Evolutionary conservation across 2,888 invertebrate genomes (phyloP).

Genomic region (Leptarthrus brevirostris): DNA sequence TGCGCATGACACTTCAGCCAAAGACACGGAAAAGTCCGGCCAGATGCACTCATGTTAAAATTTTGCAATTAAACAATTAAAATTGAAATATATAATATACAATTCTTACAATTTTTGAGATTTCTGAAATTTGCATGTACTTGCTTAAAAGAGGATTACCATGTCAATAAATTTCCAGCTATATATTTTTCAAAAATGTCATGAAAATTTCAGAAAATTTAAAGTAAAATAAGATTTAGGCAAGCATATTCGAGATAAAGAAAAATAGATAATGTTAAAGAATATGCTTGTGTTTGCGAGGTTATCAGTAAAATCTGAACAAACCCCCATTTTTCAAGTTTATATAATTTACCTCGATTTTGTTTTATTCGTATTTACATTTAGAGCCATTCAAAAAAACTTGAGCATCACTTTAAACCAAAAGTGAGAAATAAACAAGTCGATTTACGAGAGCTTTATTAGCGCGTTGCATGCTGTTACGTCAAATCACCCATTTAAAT

Average conservation of each 20-base stretch:
- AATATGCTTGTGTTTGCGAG: conserved; percentile 46
- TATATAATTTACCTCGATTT: not conserved
- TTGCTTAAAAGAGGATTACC: no score
- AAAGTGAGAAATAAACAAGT: conserved; percentile 1
- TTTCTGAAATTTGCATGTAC: no score
- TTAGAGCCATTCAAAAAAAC: no score
- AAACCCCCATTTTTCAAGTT: not conserved
- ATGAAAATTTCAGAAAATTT: not conserved
- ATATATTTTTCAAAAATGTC: no score
- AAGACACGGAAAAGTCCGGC: conserved; percentile 67
- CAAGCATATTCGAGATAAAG: conserved; percentile 46
- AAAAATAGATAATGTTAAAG: conserved; percentile 15
- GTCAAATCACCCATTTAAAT: conserved; percentile 19
- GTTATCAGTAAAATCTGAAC: not conserved
- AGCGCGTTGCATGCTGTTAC: conserved; percentile 43
- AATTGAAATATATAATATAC: conserved; percentile 10
- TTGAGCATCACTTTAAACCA: no score
- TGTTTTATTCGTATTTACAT: not conserved
- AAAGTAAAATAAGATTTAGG: not conserved
- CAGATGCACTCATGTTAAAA: conserved; percentile 62
- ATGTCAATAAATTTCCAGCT: no score
- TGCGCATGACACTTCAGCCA: conserved; percentile 60
- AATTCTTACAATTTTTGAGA: not conserved
- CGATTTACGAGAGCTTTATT: not conserved
- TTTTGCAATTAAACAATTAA: conserved; percentile 56